phyloP scores from a whole-genome alignment of 35 echinoderm and acorn worm genomes.

The Diadema setosum region DNA sequence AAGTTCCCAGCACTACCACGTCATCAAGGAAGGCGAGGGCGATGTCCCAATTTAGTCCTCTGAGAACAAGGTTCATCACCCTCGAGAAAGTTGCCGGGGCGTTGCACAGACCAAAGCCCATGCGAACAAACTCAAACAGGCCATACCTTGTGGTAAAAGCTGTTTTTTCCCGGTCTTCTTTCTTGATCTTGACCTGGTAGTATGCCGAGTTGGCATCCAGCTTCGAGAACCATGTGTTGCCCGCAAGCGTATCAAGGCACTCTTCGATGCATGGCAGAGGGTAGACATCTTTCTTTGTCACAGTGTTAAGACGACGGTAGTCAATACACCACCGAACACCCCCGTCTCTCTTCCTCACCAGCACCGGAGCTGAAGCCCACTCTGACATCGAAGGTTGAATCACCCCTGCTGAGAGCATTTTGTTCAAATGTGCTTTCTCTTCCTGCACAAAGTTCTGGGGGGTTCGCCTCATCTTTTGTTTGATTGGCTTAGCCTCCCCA shows the following conservation, averaged over 20 bases:
- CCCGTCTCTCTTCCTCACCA: too few relatives aligned
- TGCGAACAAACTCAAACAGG: slow-evolving; percentile 36
- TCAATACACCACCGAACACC: too few relatives aligned
- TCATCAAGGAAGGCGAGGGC: slow-evolving; percentile 47
- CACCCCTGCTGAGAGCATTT: slow-evolving; percentile 6
- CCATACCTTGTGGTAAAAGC: slow-evolving; percentile 47
- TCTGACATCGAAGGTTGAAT: slow-evolving; percentile 48
- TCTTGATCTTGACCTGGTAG: slow-evolving; percentile 9
- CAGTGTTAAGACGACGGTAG: slow-evolving; percentile 27
- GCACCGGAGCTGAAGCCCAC: slow-evolving; percentile 47
- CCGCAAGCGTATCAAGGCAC: slow-evolving; percentile 37
- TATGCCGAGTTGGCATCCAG: slow-evolving; percentile 47
- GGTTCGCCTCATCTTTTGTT: slow-evolving; percentile 19
- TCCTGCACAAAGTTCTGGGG: neutral
- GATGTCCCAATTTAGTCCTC: too few relatives aligned
- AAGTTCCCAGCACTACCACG: slow-evolving; percentile 6
- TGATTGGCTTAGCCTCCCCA: slow-evolving; percentile 13
- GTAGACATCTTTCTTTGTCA: too few relatives aligned
- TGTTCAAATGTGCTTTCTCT: slow-evolving; percentile 21
- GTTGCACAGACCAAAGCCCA: slow-evolving; percentile 52
- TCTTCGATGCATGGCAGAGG: too few relatives aligned
- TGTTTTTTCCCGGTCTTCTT: slow-evolving; percentile 45
- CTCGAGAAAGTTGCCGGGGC: slow-evolving; percentile 46
- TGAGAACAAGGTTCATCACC: neutral
- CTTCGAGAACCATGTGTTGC: slow-evolving; percentile 60